Conservation (phyloP, 2,113 vertebrate species). For the Mola mola region DNA sequence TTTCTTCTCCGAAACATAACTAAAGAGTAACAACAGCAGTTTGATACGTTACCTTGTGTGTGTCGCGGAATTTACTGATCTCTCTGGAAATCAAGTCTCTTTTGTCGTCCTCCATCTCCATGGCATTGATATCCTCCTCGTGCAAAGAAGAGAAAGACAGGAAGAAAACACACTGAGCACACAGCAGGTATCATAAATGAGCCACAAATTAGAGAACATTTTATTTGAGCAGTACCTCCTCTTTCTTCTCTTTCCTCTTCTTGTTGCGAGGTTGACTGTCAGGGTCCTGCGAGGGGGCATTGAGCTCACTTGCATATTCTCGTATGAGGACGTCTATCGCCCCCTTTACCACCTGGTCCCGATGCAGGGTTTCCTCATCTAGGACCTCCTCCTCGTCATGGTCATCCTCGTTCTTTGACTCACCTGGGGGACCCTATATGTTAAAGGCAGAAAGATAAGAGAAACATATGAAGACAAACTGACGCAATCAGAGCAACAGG, state of each 20-base stretch:
- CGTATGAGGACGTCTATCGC: constrained; percentile 95
- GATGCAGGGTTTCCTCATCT: constrained; percentile 94
- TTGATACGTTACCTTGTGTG: constrained; percentile 94
- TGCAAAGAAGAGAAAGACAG: constrained; percentile 13
- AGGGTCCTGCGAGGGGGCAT: constrained; percentile 92
- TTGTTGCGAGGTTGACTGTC: constrained; percentile 96
- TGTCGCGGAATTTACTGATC: constrained; percentile 99
- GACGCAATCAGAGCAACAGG: not conserved
- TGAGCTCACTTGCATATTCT: constrained; percentile 97
- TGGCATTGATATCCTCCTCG: constrained; percentile 98
- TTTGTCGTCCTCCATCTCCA: constrained; percentile 99
- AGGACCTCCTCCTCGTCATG: constrained; percentile 93
- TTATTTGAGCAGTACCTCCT: constrained; percentile 85
- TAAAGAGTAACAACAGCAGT: constrained; percentile 28
- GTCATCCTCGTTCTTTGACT: constrained; percentile 76
- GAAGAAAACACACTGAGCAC: constrained; percentile 41
- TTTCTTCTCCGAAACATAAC: constrained; percentile 40
- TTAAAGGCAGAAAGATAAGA: not conserved
- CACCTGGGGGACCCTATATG: constrained; percentile 64
- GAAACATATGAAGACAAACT: not conserved
- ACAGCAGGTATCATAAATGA: not conserved
- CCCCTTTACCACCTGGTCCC: constrained; percentile 94
- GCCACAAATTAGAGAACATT: not conserved
- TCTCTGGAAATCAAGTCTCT: constrained; percentile 99
- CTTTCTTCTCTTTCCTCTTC: constrained; percentile 98